Conservation (phyloP, 1,140 invertebrate genomes). For the Thrips palmi region DNA sequence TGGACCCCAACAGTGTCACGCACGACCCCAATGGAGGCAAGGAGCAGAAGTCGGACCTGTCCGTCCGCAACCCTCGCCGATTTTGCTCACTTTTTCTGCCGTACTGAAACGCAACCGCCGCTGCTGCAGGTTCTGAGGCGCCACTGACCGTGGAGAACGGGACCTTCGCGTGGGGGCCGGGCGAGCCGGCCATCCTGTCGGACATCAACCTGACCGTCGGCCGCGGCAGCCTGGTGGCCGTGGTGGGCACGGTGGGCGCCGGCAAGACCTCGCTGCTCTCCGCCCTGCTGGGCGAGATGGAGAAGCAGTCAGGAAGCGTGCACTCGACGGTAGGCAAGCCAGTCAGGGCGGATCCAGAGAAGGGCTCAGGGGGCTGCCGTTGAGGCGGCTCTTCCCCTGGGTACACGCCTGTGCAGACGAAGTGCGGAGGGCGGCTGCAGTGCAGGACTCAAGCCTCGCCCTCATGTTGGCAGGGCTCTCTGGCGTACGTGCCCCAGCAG, state of each 20-base stretch:
- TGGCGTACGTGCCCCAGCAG: slow-evolving; percentile 34
- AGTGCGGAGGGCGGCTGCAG: too few relatives aligned
- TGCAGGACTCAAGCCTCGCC: too few relatives aligned
- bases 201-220: slow-evolving; percentile 20
- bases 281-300: slow-evolving; percentile 31
- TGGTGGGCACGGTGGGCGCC: slow-evolving; percentile 32
- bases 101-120: too few relatives aligned
- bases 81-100: too few relatives aligned
- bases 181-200: slow-evolving; percentile 16
- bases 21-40: slow-evolving; percentile 57
- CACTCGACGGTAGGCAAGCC: slow-evolving; percentile 26
- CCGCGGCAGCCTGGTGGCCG: slow-evolving; percentile 26
- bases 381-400: too few relatives aligned
- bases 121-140: too few relatives aligned
- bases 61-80: too few relatives aligned
- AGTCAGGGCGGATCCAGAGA: too few relatives aligned
- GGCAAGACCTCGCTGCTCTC: slow-evolving; percentile 37
- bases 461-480: too few relatives aligned
- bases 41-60: too few relatives aligned
- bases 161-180: slow-evolving; percentile 19
- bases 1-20: slow-evolving; percentile 53
- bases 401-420: too few relatives aligned
- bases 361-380: too few relatives aligned
- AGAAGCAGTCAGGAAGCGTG: slow-evolving; percentile 23
- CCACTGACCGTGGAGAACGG: slow-evolving; percentile 19